Conservation (phyloP, 2,113 vertebrate species). For the Muntiacus reevesi region DNA sequence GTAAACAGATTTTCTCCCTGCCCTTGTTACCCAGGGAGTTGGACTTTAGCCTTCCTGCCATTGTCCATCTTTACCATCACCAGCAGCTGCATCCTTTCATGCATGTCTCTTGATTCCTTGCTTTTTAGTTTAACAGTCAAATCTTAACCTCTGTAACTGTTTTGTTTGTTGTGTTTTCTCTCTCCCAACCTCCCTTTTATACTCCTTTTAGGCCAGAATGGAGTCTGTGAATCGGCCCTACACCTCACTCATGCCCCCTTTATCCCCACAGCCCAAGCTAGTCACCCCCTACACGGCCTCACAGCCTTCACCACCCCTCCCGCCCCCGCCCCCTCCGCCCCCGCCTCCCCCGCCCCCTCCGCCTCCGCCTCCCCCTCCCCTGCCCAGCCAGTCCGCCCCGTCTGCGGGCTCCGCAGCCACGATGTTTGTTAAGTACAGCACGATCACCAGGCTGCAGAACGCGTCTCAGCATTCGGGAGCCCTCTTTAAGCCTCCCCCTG, state of each 20-base stretch:
- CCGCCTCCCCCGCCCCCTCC: conserved; percentile 62
- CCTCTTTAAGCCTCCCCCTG: conserved; percentile 76
- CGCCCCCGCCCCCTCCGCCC: conserved; percentile 80
- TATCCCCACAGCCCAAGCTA: conserved; percentile 82
- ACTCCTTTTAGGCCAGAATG: conserved; percentile 83
- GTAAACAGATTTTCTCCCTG: background rate
- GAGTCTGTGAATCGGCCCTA: conserved; percentile 86
- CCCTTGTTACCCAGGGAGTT: background rate
- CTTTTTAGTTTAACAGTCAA: conserved; percentile 52
- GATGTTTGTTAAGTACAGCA: conserved; percentile 92
- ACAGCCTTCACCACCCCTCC: conserved; percentile 84
- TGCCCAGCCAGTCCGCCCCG: conserved; percentile 77
- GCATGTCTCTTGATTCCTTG: conserved; percentile 65
- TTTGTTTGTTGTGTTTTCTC: conserved; percentile 33
- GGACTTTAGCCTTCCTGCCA: background rate
- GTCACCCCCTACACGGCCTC: conserved; percentile 78
- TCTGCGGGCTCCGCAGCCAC: conserved; percentile 71
- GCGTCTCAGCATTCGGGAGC: conserved; percentile 76
- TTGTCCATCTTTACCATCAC: background rate
- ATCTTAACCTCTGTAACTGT: conserved; percentile 74
- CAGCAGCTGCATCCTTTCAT: background rate
- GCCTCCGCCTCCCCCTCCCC: conserved; percentile 67
- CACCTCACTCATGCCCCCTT: conserved; percentile 82
- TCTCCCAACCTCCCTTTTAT: conserved; percentile 41
- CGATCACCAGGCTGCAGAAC: conserved; percentile 88